These are phyloP conservation scores for Otus sunia DNA, from an alignment of 2,113 vertebrate species.

Conservation along the genomic window DNA sequence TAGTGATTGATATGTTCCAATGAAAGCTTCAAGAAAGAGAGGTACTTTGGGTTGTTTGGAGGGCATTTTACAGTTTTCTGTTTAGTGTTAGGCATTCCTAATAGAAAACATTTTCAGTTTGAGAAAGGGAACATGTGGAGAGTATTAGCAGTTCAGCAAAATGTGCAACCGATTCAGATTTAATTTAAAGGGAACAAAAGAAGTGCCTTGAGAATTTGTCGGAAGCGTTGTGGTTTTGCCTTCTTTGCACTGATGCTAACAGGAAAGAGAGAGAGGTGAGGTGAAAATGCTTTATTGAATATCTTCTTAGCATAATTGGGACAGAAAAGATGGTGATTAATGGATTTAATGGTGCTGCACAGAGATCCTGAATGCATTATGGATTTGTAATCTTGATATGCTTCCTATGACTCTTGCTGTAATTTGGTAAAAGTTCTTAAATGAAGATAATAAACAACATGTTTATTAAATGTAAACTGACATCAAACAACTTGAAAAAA, in stretches of 20 bases:
- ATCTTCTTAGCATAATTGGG: slow-evolving; percentile 35
- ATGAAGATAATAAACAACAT: slow-evolving; percentile 41
- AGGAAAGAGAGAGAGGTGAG: slow-evolving; percentile 3
- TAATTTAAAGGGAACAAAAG: slow-evolving; percentile 63
- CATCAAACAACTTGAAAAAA: slow-evolving; percentile 40
- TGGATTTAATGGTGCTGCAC: neutral
- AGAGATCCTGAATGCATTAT: neutral
- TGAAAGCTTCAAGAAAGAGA: neutral
- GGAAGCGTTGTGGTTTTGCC: slow-evolving; percentile 37
- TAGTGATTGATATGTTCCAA: neutral
- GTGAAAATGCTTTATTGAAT: neutral
- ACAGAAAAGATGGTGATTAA: slow-evolving; percentile 1
- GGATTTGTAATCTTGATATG: neutral
- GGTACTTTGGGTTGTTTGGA: slow-evolving; percentile 2
- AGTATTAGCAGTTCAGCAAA: slow-evolving; percentile 52
- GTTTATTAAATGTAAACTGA: slow-evolving; percentile 54
- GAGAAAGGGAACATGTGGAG: slow-evolving; percentile 37
- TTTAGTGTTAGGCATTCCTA: slow-evolving; percentile 43
- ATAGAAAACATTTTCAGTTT: slow-evolving; percentile 57
- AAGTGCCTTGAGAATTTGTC: slow-evolving; percentile 55
- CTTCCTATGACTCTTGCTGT: neutral
- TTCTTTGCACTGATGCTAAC: slow-evolving; percentile 5
- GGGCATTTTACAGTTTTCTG: slow-evolving; percentile 35
- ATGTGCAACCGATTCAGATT: slow-evolving; percentile 36
- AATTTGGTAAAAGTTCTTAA: slow-evolving; percentile 26